Conservation (phyloP, 2,888 invertebrate species). For the Ophion slaviceki region DNA sequence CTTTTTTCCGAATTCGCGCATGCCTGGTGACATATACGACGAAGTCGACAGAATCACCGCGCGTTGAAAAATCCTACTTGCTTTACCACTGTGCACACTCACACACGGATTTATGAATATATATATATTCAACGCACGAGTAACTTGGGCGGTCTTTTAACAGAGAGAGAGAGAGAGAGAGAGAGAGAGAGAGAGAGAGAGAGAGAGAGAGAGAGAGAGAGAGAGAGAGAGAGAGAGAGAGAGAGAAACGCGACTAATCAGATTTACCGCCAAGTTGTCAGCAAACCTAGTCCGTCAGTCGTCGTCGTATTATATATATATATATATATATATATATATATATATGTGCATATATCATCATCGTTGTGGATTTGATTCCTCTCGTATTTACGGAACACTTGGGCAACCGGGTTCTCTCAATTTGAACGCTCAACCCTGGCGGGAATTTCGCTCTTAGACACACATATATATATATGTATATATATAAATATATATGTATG, state of each 20-base stretch:
- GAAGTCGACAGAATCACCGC: too few relatives aligned
- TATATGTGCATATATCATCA: not conserved
- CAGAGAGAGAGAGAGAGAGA: not conserved
- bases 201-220: too few relatives aligned
- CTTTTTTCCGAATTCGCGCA: too few relatives aligned
- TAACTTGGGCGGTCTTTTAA: too few relatives aligned
- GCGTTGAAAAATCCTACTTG: too few relatives aligned
- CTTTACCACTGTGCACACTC: too few relatives aligned
- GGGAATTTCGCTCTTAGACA: constrained; percentile 26
- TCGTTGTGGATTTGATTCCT: constrained; percentile 41
- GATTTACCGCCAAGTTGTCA: constrained; percentile 76
- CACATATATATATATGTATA: constrained; percentile 4
- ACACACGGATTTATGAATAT: too few relatives aligned
- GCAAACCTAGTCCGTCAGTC: constrained; percentile 70
- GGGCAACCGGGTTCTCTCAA: constrained; percentile 55
- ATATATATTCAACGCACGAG: too few relatives aligned
- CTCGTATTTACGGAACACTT: constrained; percentile 72
- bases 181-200: too few relatives aligned
- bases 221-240: not conserved
- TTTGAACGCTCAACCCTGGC: constrained; percentile 53
- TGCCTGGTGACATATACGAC: too few relatives aligned
- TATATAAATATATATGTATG: not conserved
- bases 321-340: too few relatives aligned
- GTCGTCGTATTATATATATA: constrained; percentile 2
- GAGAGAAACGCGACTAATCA: constrained; percentile 72